Conservation (phyloP, 2,888 invertebrate genomes). For the Taphrorychus bicolor region DNA sequence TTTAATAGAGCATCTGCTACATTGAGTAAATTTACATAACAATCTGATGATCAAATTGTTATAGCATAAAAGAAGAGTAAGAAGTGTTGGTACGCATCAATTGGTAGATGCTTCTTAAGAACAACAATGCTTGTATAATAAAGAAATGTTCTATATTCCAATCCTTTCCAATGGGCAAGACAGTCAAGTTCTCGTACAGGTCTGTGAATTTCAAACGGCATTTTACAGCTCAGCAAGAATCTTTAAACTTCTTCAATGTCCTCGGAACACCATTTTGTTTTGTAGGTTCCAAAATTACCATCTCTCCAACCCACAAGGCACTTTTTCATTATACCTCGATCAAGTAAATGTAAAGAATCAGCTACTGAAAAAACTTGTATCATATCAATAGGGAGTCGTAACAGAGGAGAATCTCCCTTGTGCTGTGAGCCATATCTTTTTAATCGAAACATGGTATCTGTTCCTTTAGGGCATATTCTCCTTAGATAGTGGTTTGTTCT, state of each 20-base stretch:
- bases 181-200: conserved; percentile 34
- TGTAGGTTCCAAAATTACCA: conserved; percentile 39
- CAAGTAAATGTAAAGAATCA: conserved; percentile 37
- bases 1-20: neutral
- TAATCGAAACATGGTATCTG: too few species aligned
- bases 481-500: too few species aligned
- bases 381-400: too few species aligned
- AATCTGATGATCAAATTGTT: conserved; percentile 38
- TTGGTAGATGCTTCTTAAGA: conserved; percentile 25
- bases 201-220: conserved; percentile 43
- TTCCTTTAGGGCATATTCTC: too few species aligned
- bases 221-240: conserved; percentile 35
- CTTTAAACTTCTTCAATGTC: conserved; percentile 29
- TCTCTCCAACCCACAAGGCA: conserved; percentile 41
- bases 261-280: conserved; percentile 40
- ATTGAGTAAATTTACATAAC: neutral
- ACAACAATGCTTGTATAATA: conserved; percentile 36
- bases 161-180: conserved; percentile 38
- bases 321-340: conserved; percentile 36
- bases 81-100: conserved; percentile 37
- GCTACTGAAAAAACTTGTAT: too few species aligned
- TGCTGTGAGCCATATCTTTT: too few species aligned
- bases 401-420: too few species aligned
- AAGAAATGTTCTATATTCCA: conserved; percentile 38
- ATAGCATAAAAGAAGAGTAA: conserved; percentile 37